Evolutionary conservation across 2,113 vertebrate genomes (phyloP).

Genomic region (Ctenodactylus gundi): DNA sequence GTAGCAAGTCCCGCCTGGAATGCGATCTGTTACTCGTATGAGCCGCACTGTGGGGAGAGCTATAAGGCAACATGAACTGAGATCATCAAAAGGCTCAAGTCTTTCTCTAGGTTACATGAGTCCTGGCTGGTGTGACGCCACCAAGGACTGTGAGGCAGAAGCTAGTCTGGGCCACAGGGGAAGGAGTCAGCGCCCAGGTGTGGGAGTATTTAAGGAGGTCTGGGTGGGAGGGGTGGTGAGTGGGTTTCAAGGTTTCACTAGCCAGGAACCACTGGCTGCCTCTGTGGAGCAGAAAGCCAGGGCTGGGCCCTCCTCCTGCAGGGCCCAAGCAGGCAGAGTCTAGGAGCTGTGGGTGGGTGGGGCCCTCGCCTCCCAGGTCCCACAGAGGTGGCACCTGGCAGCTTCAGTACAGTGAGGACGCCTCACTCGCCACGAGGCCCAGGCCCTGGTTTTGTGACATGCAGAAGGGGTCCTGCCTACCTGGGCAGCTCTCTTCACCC

Average conservation of each 20-base stretch:
- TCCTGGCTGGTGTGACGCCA: fast-evolving
- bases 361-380: background rate
- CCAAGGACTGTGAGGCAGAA: background rate
- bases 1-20: constrained; percentile 7
- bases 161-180: background rate
- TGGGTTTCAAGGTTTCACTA: no score
- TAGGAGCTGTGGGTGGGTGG: no score
- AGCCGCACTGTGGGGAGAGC: background rate
- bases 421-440: background rate
- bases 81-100: background rate
- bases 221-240: background rate
- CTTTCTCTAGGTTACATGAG: background rate
- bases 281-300: background rate
- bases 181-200: fast-evolving
- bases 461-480: background rate
- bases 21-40: background rate
- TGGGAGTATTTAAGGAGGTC: background rate
- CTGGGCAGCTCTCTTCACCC: background rate
- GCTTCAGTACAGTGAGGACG: background rate
- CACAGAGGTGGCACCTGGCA: background rate
- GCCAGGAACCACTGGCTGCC: background rate
- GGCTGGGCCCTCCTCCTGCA: background rate
- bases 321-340: background rate
- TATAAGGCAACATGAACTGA: constrained; percentile 30
- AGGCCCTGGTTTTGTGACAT: background rate